phyloP scores from a whole-genome alignment of 2,888 invertebrate genomes.

The Branchipolynoe longqiensis region DNA sequence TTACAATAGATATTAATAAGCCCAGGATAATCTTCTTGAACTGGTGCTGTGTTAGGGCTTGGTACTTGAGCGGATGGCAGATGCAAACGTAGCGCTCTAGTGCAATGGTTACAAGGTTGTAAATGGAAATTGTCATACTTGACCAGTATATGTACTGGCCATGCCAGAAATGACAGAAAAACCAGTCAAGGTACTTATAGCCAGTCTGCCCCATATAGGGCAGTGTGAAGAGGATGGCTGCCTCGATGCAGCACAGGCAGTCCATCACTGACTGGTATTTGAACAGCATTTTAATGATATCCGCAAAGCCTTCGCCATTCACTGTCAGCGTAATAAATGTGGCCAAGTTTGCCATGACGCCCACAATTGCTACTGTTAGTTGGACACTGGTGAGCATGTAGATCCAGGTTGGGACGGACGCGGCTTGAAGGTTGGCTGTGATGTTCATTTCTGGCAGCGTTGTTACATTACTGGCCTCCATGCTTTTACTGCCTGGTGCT shows the following conservation, averaged over 20 bases:
- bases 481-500: no score
- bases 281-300: constrained; percentile 46
- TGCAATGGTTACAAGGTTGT: constrained; percentile 22
- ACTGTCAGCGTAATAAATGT: constrained; percentile 1
- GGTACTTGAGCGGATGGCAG: constrained; percentile 31
- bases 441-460: no score
- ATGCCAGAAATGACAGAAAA: constrained; percentile 51
- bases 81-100: constrained; percentile 31
- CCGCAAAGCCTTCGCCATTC: constrained; percentile 20
- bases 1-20: background rate
- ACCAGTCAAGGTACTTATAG: background rate
- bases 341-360: constrained; percentile 15
- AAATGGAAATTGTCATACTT: background rate
- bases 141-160: constrained; percentile 43
- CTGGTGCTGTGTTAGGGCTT: background rate
- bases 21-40: background rate
- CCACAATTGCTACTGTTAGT: background rate
- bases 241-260: constrained; percentile 3
- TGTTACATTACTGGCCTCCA: no score
- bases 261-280: constrained; percentile 49
- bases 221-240: constrained; percentile 13
- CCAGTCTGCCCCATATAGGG: constrained; percentile 14
- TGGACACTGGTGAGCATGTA: background rate
- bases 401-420: constrained; percentile 43
- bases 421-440: no score